A percentile compares a stretch with the other conserved stretches of the same genome.
These are phyloP conservation scores for Cladorhizidae sp. DNA, from an alignment of 37 sponge, comb jelly and placozoan species.

Conservation along the genomic window DNA sequence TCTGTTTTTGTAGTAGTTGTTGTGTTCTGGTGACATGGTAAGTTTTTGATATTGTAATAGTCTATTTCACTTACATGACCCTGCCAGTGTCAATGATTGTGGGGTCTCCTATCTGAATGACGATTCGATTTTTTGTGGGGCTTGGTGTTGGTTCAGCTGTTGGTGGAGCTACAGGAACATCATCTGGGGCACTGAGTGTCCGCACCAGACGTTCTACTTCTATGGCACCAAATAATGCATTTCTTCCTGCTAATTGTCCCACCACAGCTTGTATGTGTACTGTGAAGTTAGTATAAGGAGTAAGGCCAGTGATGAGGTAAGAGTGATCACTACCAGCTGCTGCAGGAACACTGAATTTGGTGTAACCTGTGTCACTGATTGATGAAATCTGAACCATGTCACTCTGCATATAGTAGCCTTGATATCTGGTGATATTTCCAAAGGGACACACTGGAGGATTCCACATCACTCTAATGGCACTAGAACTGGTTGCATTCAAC, in stretches of 20 bases:
- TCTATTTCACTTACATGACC: conserved; percentile 24
- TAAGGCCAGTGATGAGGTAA: background rate
- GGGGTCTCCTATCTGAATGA: conserved; percentile 12
- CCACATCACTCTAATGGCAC: conserved; percentile 15
- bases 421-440: conserved; percentile 8
- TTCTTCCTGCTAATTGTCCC: background rate
- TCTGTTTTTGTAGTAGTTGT: background rate
- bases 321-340: background rate
- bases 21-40: background rate
- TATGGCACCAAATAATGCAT: background rate
- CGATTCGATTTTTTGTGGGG: background rate
- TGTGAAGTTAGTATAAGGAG: conserved; percentile 12
- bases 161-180: background rate
- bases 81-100: conserved; percentile 23
- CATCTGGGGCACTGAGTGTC: conserved; percentile 13
- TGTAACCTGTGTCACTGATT: background rate
- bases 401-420: background rate
- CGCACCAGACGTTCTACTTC: background rate
- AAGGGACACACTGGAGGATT: background rate
- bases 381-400: background rate
- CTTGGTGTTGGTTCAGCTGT: background rate
- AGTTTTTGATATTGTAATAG: background rate
- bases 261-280: conserved; percentile 19
- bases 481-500: background rate
- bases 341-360: background rate